Conservation (phyloP, 2,797 vertebrate species). For the Falco naumanni region DNA sequence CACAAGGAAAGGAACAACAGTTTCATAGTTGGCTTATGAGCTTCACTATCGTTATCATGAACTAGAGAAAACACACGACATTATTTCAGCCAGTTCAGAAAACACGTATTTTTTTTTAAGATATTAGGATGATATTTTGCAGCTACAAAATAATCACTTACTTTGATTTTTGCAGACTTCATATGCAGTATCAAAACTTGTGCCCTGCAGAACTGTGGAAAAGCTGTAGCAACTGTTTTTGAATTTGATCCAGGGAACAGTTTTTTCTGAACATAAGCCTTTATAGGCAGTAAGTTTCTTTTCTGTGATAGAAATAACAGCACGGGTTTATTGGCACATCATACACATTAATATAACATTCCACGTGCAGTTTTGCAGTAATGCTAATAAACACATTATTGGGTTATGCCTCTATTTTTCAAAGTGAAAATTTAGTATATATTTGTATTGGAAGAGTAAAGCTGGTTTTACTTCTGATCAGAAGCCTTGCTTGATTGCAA, state of each 20-base stretch:
- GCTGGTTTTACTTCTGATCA: background rate
- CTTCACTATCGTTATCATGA: background rate
- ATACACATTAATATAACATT: conserved; percentile 23
- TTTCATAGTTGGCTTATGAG: background rate
- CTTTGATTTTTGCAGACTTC: conserved; percentile 90
- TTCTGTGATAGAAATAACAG: conserved; percentile 77
- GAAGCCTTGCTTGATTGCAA: background rate
- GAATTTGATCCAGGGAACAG: conserved; percentile 88
- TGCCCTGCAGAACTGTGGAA: conserved; percentile 84
- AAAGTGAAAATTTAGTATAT: background rate
- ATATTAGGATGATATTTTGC: background rate
- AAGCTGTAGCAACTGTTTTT: conserved; percentile 90
- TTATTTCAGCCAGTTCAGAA: background rate
- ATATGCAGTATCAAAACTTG: conserved; percentile 84
- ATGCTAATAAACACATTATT: conserved; percentile 10
- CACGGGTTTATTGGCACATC: conserved; percentile 53
- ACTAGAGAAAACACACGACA: background rate
- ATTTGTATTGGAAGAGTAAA: background rate
- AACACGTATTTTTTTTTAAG: background rate
- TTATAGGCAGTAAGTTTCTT: conserved; percentile 77
- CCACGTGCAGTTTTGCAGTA: background rate
- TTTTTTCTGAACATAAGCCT: conserved; percentile 82
- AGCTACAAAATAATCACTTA: conserved; percentile 63
- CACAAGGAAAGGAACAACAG: background rate
- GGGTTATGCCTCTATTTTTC: background rate